Evolutionary conservation across 2,888 invertebrate genomes (phyloP).

Genomic region (Rhynchonema sp.): DNA sequence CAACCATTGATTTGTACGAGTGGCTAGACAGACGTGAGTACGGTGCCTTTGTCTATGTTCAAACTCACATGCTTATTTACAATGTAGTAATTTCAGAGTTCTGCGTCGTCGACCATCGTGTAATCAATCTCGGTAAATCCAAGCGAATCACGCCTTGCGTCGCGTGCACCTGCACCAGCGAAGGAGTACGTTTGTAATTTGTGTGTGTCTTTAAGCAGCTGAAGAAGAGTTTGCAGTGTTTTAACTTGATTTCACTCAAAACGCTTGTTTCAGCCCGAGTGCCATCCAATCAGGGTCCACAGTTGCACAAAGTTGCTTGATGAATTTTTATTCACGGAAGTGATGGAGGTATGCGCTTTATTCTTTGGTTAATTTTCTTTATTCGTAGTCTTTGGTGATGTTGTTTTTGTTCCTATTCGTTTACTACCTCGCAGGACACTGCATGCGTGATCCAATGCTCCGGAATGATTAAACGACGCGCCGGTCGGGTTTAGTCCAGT

Average conservation of each 20-base stretch:
- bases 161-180: constrained; percentile 25
- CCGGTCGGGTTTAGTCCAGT: constrained; percentile 7
- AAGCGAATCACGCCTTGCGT: constrained; percentile 25
- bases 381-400: background rate
- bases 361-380: too few species aligned
- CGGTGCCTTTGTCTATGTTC: background rate
- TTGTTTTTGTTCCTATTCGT: too few species aligned
- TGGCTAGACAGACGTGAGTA: constrained; percentile 24
- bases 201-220: background rate
- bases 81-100: constrained; percentile 15
- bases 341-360: constrained; percentile 12
- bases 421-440: too few species aligned
- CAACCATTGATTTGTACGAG: constrained; percentile 18
- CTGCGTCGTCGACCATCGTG: constrained; percentile 22
- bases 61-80: background rate
- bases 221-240: background rate
- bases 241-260: background rate
- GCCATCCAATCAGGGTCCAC: constrained; percentile 19
- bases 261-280: constrained; percentile 16
- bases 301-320: constrained; percentile 22
- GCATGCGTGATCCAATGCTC: constrained; percentile 25
- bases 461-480: constrained; percentile 15
- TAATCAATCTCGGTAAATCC: constrained; percentile 22
- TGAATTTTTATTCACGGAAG: constrained; percentile 19
- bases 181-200: constrained; percentile 15